Conservation (phyloP, 2,888 invertebrate species). For the Dromius quadrimaculatus region DNA sequence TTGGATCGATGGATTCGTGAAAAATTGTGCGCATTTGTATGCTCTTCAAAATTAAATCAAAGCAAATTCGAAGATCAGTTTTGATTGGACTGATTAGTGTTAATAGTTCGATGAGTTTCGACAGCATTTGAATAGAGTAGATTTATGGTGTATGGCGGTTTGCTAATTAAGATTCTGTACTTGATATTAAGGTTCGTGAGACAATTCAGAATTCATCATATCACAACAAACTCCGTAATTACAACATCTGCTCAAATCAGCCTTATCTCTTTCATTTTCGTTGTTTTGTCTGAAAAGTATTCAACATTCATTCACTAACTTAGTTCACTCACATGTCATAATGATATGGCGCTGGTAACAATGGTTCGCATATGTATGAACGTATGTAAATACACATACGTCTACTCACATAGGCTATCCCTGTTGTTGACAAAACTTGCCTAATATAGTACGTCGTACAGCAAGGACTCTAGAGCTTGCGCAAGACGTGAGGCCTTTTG, state of each 20-base stretch:
- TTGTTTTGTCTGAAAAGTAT: constrained; percentile 31
- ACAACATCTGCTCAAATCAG: constrained; percentile 34
- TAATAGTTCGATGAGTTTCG: too few relatives aligned
- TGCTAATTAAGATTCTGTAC: neutral
- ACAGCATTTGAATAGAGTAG: too few relatives aligned
- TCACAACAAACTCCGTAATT: constrained; percentile 14
- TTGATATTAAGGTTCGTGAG: constrained; percentile 5
- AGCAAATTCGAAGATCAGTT: too few relatives aligned
- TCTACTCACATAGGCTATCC: constrained; percentile 1
- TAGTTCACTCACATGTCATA: constrained; percentile 28
- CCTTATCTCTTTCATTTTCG: constrained; percentile 35
- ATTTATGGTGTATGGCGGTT: too few relatives aligned
- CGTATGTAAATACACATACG: constrained; percentile 16
- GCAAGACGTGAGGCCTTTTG: constrained; percentile 24
- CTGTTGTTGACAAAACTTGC: constrained; percentile 28
- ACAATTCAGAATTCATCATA: constrained; percentile 19
- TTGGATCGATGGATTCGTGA: too few relatives aligned
- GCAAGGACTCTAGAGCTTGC: neutral
- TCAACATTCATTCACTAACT: constrained; percentile 34
- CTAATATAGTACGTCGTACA: constrained; percentile 32
- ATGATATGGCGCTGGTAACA: constrained; percentile 33
- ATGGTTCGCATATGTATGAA: constrained; percentile 21
- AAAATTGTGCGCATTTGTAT: too few relatives aligned
- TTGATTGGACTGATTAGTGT: too few relatives aligned
- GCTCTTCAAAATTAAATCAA: too few relatives aligned